Evolutionary conservation across 1,140 invertebrate genomes (phyloP).

Genomic region (Trichoplusia ni): DNA sequence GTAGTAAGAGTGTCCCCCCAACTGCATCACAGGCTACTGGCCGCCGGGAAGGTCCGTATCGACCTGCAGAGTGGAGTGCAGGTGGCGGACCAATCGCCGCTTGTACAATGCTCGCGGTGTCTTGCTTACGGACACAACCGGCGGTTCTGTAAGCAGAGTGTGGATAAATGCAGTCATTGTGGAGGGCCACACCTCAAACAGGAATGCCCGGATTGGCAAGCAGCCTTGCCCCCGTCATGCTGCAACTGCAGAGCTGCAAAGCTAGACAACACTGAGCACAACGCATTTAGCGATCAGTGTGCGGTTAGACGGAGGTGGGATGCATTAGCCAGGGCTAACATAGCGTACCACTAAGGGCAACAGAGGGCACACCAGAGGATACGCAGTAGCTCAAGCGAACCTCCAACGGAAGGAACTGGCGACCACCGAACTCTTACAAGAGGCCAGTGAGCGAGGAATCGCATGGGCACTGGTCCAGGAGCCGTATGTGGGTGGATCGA

Average conservation of each 20-base stretch:
- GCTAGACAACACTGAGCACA: background rate
- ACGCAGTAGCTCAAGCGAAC: no score
- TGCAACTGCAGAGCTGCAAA: background rate
- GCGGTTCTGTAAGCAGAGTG: background rate
- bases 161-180: constrained; percentile 5
- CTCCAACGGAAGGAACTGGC: no score
- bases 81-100: constrained; percentile 14
- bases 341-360: constrained; percentile 18
- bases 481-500: no score
- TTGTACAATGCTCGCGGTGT: constrained; percentile 24
- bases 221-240: background rate
- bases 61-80: background rate
- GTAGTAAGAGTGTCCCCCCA: no score
- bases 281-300: background rate
- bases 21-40: no score
- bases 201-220: background rate
- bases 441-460: no score
- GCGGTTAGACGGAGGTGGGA: background rate
- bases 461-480: no score
- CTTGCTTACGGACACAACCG: constrained; percentile 20
- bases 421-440: no score
- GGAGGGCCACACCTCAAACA: background rate
- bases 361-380: background rate
- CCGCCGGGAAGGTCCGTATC: background rate
- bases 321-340: background rate